phyloP scores from a whole-genome alignment of 2,888 invertebrate genomes.

The Hyppa rectilinea region DNA sequence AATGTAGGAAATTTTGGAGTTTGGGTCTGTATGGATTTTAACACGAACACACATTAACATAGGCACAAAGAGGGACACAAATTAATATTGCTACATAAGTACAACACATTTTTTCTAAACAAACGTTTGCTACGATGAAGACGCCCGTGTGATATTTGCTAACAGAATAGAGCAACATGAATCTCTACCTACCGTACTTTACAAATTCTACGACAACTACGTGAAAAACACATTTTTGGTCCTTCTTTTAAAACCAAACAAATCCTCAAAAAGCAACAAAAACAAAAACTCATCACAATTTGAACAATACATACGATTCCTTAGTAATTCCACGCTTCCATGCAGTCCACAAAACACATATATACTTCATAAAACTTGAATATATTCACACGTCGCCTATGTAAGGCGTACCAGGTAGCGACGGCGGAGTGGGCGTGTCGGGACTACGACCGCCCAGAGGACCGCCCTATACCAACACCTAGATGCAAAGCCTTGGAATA shows the following conservation, averaged over 20 bases:
- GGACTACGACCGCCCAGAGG: constrained; percentile 81
- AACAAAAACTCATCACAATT: background rate
- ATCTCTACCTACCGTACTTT: background rate
- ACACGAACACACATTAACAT: no score
- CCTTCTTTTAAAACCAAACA: constrained; percentile 5
- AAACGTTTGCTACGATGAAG: no score
- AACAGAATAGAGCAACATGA: background rate
- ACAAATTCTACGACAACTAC: background rate
- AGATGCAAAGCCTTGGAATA: constrained; percentile 73
- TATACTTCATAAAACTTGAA: constrained; percentile 63
- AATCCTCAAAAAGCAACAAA: background rate
- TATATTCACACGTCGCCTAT: constrained; percentile 56
- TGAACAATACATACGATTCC: constrained; percentile 38
- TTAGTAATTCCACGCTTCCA: constrained; percentile 37
- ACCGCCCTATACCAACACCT: constrained; percentile 75
- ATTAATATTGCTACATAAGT: no score
- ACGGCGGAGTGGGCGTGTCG: constrained; percentile 85
- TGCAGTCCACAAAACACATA: constrained; percentile 61
- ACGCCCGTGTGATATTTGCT: background rate
- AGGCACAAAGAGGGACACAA: background rate
- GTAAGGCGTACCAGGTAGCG: constrained; percentile 65
- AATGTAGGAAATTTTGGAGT: no score
- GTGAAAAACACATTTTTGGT: background rate
- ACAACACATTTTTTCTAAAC: background rate
- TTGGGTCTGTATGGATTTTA: background rate